These are phyloP conservation scores for Heliothis subflexa DNA, from an alignment of 1,140 invertebrate species.

Conservation along the genomic window DNA sequence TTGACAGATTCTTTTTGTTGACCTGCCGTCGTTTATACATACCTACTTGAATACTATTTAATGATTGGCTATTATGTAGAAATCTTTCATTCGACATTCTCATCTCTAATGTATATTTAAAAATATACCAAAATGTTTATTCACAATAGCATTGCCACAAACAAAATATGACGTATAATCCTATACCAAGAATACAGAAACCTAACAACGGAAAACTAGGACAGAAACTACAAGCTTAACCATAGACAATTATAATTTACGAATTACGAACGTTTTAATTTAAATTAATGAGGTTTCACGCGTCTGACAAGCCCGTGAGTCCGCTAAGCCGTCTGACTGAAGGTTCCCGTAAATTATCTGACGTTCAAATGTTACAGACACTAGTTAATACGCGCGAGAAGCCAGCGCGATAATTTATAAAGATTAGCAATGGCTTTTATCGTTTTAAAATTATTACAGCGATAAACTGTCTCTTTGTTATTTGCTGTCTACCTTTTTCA, in stretches of 20 bases:
- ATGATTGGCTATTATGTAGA: too few species aligned
- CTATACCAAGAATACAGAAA: too few species aligned
- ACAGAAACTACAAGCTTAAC: too few species aligned
- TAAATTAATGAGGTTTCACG: constrained; percentile 26
- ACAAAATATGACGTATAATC: too few species aligned
- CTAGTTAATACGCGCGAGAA: not conserved
- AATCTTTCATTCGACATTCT: too few species aligned
- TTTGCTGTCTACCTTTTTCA: not conserved
- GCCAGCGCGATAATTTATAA: not conserved
- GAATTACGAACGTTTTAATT: constrained; percentile 16
- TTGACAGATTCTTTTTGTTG: too few species aligned
- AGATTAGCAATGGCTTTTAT: not conserved
- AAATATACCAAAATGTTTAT: too few species aligned
- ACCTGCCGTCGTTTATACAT: too few species aligned
- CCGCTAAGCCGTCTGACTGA: not conserved
- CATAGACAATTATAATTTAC: not conserved
- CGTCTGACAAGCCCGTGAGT: not conserved
- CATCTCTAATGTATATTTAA: too few species aligned
- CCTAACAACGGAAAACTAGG: not conserved
- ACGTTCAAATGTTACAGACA: not conserved
- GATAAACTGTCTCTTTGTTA: not conserved
- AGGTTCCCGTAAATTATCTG: not conserved
- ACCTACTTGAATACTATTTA: too few species aligned
- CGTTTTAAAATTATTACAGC: not conserved
- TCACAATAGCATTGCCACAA: too few species aligned